Evolutionary conservation across 2,113 vertebrate species (phyloP), one percentile per base, ranked within the genome.

Genomic region (Oryzias javanicus): DNA sequence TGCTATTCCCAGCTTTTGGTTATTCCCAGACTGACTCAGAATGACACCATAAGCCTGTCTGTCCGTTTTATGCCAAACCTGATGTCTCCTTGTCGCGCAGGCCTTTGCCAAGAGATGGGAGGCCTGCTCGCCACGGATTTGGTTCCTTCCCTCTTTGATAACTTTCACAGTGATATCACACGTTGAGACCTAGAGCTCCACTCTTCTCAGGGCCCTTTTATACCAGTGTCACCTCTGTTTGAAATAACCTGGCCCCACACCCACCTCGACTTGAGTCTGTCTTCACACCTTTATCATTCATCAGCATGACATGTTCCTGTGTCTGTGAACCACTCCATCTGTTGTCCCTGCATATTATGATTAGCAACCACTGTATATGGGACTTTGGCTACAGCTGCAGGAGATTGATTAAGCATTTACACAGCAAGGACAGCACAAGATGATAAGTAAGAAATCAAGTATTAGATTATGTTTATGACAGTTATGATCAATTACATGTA

Each of bases 1-100:
- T 80, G 78, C 78, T 88, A 80, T 85, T 88, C 78, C 87, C 77
- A 86, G 81, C 48, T 77, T 83, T 79, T 74, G 73, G 77, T 77
- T 85, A 82, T 88, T 86, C 74, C 81, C 79, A 80, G 83, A 70
- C 67, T 74, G 70, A 81, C 48, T 83, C 80, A 71, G 68, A 70
- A 65, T 65, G 64, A 63, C 82, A 83, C 82, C 81, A 85, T 80
- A 83, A 76, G 76, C 57, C 83, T 22, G 71, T 70, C 64, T 86
- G 79, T 75, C 66, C 67, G 67, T 65, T 77, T 67, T 42, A 65
- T 82, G 68, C 80, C 81, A 87, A 87, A 87, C 67, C 80, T 70
- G 74, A 86, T 84, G 84, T 84, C 84, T 85, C 61, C 68, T 47
- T 56, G 66, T 80, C 25, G 13, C 81, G 62, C 60, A 49, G 42